phyloP scores from a whole-genome alignment of 2,113 vertebrate species.

The Diadophis punctatus region DNA sequence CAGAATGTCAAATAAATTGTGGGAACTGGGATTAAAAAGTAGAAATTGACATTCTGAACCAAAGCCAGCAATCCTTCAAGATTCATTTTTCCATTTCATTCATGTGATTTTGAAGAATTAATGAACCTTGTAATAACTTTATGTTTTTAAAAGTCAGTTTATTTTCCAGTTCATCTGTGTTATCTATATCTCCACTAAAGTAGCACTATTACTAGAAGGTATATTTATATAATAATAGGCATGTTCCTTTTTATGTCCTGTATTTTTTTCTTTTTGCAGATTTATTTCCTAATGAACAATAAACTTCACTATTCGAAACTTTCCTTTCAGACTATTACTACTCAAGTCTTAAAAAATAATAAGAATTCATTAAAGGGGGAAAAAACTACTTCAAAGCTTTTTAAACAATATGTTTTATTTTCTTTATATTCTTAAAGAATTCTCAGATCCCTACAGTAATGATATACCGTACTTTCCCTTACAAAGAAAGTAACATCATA shows the following conservation, averaged over 20 bases:
- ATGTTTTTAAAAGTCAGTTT: conserved; percentile 64
- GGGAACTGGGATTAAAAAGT: conserved; percentile 75
- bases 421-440: not conserved
- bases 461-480: not conserved
- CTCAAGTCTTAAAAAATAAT: not conserved
- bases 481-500: not conserved
- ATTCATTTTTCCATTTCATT: conserved; percentile 60
- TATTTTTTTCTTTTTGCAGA: not conserved
- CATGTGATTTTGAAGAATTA: conserved; percentile 74
- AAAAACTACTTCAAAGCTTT: not conserved
- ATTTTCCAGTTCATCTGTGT: conserved; percentile 66
- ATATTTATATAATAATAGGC: conserved; percentile 34
- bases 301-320: not conserved
- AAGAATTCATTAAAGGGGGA: not conserved
- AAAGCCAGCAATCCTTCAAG: conserved; percentile 58
- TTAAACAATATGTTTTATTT: not conserved
- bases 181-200: conserved; percentile 61
- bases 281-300: not conserved
- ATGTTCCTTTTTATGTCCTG: not conserved
- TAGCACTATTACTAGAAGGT: conserved; percentile 46
- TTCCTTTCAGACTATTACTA: not conserved
- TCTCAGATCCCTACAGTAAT: not conserved
- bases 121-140: conserved; percentile 67
- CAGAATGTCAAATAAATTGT: conserved; percentile 94
- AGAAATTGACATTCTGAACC: conserved; percentile 74